These are phyloP conservation scores for Thamnophis elegans DNA, from an alignment of 2,797 vertebrate genomes.

Conservation along the genomic window DNA sequence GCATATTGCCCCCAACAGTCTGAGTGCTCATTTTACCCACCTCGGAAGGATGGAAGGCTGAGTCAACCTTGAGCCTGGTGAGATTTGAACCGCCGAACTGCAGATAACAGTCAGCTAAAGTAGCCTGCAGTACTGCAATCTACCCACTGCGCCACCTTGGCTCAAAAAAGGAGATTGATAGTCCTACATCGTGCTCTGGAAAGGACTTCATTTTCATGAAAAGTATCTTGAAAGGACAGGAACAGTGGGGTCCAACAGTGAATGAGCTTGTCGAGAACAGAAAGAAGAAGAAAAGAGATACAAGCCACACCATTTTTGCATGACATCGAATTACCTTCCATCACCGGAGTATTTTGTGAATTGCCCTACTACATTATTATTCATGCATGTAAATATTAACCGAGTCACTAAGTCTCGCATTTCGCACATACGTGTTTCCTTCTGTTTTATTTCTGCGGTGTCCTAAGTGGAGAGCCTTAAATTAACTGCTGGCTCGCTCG, in stretches of 20 bases:
- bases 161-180: neutral
- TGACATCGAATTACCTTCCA: slow-evolving; percentile 40
- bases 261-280: neutral
- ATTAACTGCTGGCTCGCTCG: slow-evolving; percentile 56
- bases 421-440: slow-evolving; percentile 63
- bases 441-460: slow-evolving; percentile 66
- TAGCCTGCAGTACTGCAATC: too few species aligned
- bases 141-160: too few species aligned
- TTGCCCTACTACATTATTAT: slow-evolving; percentile 58
- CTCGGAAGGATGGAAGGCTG: too few species aligned
- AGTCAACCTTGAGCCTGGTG: too few species aligned
- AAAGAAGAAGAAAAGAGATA: neutral
- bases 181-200: neutral
- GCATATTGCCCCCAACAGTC: too few species aligned
- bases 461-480: slow-evolving; percentile 62
- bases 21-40: too few species aligned
- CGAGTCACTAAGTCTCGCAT: slow-evolving; percentile 55
- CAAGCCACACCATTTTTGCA: slow-evolving; percentile 27
- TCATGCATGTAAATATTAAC: slow-evolving; percentile 59
- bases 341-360: slow-evolving; percentile 52
- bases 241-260: neutral
- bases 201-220: neutral
- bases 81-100: too few species aligned
- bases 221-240: neutral
- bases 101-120: too few species aligned